A percentile compares a stretch with the other conserved stretches of the same genome.
These are phyloP conservation scores for Rhingia campestris DNA, from an alignment of 2,888 invertebrate species.

Conservation along the genomic window DNA sequence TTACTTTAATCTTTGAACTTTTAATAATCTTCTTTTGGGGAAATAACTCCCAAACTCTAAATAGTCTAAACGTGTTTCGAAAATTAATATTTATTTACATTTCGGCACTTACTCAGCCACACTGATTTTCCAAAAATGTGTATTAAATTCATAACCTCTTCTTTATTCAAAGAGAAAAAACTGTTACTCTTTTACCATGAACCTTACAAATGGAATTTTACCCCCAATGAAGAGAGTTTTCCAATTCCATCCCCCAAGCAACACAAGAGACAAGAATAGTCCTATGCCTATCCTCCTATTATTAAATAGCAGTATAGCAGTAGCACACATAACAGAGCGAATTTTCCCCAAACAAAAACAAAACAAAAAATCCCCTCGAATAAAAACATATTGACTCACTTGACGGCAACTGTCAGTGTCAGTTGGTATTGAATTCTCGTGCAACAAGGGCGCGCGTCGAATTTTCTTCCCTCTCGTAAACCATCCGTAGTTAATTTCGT, in stretches of 20 bases:
- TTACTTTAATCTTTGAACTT: no score
- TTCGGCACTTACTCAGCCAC: not conserved
- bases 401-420: constrained; percentile 56
- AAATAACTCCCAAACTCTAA: no score
- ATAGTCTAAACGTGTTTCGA: no score
- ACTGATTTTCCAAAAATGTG: not conserved
- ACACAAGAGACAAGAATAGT: constrained; percentile 1
- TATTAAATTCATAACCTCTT: not conserved
- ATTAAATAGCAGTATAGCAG: not conserved
- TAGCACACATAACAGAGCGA: constrained; percentile 44
- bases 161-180: not conserved
- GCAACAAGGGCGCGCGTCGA: constrained; percentile 55
- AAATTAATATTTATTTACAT: no score
- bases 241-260: not conserved
- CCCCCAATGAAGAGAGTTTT: constrained; percentile 13
- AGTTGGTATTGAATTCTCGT: constrained; percentile 68
- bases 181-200: not conserved
- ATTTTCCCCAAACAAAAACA: constrained; percentile 13
- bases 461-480: constrained; percentile 43
- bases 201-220: not conserved
- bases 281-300: constrained; percentile 17
- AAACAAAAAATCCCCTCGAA: constrained; percentile 38
- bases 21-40: no score
- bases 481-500: constrained; percentile 41
- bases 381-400: constrained; percentile 68